Conservation (phyloP, 1,140 invertebrate species). For the Paracyclopina nana region DNA sequence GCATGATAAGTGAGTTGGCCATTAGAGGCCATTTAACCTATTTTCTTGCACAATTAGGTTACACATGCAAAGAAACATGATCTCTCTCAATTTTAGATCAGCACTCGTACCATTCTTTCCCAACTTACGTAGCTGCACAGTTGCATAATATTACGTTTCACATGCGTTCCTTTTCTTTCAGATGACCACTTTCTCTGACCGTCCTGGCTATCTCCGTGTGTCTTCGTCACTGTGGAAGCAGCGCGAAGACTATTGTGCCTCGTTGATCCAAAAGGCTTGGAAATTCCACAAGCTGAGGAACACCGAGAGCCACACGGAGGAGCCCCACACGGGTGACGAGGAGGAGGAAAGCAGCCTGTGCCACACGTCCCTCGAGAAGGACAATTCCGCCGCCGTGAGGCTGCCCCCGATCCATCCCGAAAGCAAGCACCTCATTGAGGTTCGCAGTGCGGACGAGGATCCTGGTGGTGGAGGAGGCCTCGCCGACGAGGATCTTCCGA, state of each 20-base stretch:
- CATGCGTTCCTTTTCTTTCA: constrained; percentile 3
- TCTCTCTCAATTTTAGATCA: too few relatives aligned
- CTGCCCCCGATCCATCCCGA: background rate
- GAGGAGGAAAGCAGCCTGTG: too few relatives aligned
- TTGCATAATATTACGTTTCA: too few relatives aligned
- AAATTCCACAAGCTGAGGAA: constrained; percentile 15
- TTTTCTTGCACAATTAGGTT: too few relatives aligned
- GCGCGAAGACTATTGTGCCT: constrained; percentile 79
- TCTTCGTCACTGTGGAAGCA: constrained; percentile 83
- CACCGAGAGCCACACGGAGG: constrained; percentile 13
- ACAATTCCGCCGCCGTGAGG: background rate
- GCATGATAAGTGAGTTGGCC: background rate
- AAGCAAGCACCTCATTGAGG: background rate
- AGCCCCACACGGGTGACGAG: constrained; percentile 5
- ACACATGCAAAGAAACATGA: too few relatives aligned
- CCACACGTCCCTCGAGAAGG: too few relatives aligned
- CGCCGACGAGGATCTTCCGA: too few relatives aligned
- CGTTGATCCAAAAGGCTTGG: constrained; percentile 82
- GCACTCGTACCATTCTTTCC: too few relatives aligned
- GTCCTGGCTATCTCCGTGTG: constrained; percentile 71
- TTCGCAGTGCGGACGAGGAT: background rate
- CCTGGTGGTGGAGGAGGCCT: too few relatives aligned
- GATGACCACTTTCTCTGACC: constrained; percentile 34
- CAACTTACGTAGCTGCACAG: too few relatives aligned
- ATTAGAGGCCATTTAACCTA: background rate